These are phyloP conservation scores for Buphagus erythrorhynchus DNA, from an alignment of 2,797 vertebrate genomes.

Conservation along the genomic window DNA sequence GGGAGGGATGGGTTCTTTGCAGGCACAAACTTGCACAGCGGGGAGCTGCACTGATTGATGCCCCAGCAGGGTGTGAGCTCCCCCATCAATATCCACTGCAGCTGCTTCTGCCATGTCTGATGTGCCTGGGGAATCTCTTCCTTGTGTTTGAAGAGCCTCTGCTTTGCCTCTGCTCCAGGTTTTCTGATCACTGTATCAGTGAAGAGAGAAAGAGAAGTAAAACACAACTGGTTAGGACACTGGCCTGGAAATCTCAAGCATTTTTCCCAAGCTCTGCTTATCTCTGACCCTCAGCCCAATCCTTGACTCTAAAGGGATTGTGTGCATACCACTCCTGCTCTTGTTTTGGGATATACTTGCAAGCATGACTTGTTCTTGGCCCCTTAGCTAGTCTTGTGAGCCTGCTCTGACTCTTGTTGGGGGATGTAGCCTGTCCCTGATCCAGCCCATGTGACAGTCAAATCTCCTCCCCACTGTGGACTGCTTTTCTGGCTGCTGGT, in stretches of 20 bases:
- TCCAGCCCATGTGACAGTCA: background rate
- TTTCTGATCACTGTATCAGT: background rate
- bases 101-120: background rate
- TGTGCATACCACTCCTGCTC: background rate
- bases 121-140: background rate
- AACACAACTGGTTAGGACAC: background rate
- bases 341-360: background rate
- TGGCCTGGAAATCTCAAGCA: background rate
- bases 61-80: background rate
- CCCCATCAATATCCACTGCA: background rate
- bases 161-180: background rate
- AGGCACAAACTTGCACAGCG: background rate
- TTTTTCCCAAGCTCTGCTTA: slow-evolving; percentile 1
- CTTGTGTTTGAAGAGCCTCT: background rate
- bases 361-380: background rate
- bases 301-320: background rate
- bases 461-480: background rate
- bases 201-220: background rate
- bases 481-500: background rate
- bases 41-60: background rate
- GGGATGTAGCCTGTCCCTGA: background rate
- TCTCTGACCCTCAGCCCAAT: background rate
- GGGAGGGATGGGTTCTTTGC: background rate
- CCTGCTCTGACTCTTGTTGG: background rate
- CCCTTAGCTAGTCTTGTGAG: background rate